These are phyloP conservation scores for Trichogramma evanescens DNA, from an alignment of 2,888 invertebrate species.

Conservation along the genomic window DNA sequence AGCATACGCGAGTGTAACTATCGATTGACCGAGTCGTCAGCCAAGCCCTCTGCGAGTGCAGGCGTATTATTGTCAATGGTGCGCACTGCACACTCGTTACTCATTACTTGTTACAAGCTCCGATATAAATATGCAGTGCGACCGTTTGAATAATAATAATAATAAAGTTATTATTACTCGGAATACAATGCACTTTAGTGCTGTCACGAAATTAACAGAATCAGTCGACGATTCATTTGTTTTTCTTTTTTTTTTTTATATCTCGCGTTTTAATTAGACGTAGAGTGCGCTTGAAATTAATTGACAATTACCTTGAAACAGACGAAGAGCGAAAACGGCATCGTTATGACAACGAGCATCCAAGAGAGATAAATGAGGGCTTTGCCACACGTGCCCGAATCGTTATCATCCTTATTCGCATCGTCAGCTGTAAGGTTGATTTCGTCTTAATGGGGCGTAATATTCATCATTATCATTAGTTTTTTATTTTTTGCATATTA, in stretches of 20 bases:
- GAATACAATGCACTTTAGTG: too few species aligned
- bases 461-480: background rate
- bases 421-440: constrained; percentile 17
- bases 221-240: background rate
- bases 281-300: constrained; percentile 32
- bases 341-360: constrained; percentile 72
- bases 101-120: too few species aligned
- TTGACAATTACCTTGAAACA: constrained; percentile 79
- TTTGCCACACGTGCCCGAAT: constrained; percentile 73
- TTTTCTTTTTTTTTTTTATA: background rate
- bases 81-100: too few species aligned
- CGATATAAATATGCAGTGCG: too few species aligned
- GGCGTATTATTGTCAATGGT: too few species aligned
- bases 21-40: too few species aligned
- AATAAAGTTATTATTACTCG: too few species aligned
- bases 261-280: background rate
- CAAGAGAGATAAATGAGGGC: constrained; percentile 77
- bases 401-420: constrained; percentile 35
- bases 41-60: too few species aligned
- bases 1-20: too few species aligned
- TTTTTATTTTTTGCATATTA: background rate
- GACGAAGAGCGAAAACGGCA: constrained; percentile 86
- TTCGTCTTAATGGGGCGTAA: background rate
- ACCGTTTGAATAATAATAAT: too few species aligned
- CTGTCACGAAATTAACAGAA: background rate